A percentile compares a stretch with the other conserved stretches of the same genome.
Conservation (phyloP, 2,888 invertebrate species). For the Steinernema carpocapsae region DNA sequence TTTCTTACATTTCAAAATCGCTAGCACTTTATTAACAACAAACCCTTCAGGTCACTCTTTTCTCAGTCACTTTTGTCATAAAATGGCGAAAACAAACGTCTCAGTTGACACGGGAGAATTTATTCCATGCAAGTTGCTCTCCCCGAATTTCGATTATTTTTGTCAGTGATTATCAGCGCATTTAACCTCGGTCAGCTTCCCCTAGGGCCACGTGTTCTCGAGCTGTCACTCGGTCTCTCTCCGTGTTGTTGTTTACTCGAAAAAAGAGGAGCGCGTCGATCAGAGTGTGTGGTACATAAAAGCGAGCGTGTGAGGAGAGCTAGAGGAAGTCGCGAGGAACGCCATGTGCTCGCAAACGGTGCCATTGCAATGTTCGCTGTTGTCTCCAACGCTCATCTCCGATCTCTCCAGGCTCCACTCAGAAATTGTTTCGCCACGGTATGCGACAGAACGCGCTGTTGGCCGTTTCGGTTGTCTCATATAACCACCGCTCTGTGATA, state of each 20-base stretch:
- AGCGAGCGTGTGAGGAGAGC: too few relatives aligned
- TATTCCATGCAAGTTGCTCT: too few relatives aligned
- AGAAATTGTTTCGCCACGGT: constrained; percentile 19
- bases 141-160: too few relatives aligned
- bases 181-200: too few relatives aligned
- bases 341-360: constrained; percentile 22
- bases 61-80: too few relatives aligned
- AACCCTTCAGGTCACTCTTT: background rate
- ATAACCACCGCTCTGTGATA: too few relatives aligned
- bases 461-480: background rate
- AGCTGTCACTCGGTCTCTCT: background rate
- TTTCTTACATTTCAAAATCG: too few relatives aligned
- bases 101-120: too few relatives aligned
- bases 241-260: constrained; percentile 20
- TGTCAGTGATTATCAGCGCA: background rate
- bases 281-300: too few relatives aligned
- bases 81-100: too few relatives aligned
- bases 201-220: constrained; percentile 1
- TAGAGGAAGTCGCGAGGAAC: background rate
- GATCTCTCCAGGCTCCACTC: constrained; percentile 21
- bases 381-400: background rate
- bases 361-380: constrained; percentile 21
- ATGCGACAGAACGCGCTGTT: background rate
- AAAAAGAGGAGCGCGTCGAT: background rate
- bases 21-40: too few relatives aligned